Base-by-base conservation (phyloP, 2,113 vertebrate genomes). In the Loxodonta africana region DNA sequence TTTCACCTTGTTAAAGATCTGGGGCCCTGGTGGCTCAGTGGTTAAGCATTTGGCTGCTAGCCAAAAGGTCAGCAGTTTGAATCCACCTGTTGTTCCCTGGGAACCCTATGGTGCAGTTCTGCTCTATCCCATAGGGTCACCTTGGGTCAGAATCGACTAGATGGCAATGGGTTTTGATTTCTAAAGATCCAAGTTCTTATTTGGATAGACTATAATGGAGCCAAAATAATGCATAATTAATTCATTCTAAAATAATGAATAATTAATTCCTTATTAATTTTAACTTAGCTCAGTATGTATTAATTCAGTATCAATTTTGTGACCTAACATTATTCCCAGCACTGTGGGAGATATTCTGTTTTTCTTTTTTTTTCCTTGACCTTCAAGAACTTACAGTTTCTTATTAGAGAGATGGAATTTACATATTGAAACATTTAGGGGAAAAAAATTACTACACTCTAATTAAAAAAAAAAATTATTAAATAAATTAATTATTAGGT, bases 301-400 rank as follows among this genome's bases (percentile, higher is more conserved):
- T 62, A 83, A 94, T n/a, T 88, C 23, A 91, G 76, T 11, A 37
- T 5, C 41, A 53, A 46, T 30, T 88, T 46, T 96, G 41, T 94
- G 71, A 92, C 51, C 62, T 41, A 78, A 78, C 33, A 63, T 74
- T 74, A 30, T 65, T 84, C 23, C 78, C 8, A 83, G 26, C 17
- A 77, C 10, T 73, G 0, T 41, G 18, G 20, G 7, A 2, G 20
- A 69, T 48, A 60, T 1, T 44, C 57, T 92, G 30, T 6, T 0
- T 25, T 51, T 74, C n/a, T 21, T 74, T 28, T 67, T n/a, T 21
- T 65, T 28, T 67, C 3, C 48, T 74, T 88, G 30, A 41, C 14
- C 2, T 76, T 91, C 8, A 83, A 78, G 44, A 51, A 5, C 8
- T 74, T 46, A 9, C 0, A 74, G 30, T 33, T 41, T 88, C 33